Evolutionary conservation across 1,140 invertebrate genomes (phyloP).

Genomic region (Dufourea novaeangliae): DNA sequence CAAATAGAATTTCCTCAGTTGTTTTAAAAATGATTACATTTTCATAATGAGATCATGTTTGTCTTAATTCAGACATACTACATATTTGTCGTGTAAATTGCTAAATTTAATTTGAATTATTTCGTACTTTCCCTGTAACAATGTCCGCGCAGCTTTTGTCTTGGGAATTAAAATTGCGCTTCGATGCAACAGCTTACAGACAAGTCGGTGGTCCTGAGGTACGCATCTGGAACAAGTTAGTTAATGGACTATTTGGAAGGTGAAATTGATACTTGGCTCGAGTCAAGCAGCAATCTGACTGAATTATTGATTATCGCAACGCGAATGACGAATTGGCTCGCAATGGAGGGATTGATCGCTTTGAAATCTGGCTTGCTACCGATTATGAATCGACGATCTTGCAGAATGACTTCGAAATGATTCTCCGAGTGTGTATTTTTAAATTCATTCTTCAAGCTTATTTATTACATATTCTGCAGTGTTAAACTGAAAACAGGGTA

Average conservation of each 20-base stretch:
- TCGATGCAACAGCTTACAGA: neutral
- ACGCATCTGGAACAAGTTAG: conserved; percentile 9
- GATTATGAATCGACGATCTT: conserved; percentile 11
- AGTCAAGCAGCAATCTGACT: conserved; percentile 18
- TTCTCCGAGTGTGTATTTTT: neutral
- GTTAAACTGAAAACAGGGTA: too few relatives aligned
- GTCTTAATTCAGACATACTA: too few relatives aligned
- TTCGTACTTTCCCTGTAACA: too few relatives aligned
- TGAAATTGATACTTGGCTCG: conserved; percentile 14
- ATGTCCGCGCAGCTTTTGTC: neutral
- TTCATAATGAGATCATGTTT: too few relatives aligned
- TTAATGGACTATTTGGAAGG: neutral
- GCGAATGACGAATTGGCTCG: conserved; percentile 29
- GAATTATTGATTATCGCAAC: conserved; percentile 48
- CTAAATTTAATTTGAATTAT: too few relatives aligned
- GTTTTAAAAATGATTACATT: too few relatives aligned
- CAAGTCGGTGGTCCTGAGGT: neutral
- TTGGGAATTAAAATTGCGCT: conserved; percentile 1
- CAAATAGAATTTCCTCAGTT: too few relatives aligned
- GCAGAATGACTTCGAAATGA: neutral
- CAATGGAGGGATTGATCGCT: conserved; percentile 22
- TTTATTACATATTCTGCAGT: too few relatives aligned
- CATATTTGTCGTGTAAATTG: too few relatives aligned
- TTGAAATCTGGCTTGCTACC: conserved; percentile 22
- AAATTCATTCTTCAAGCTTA: too few relatives aligned